Percentiles rank a stretch among this genome's conserved stretches.
Evolutionary conservation across 2,888 invertebrate species (phyloP).

Genomic region (Hydraecia micacea): DNA sequence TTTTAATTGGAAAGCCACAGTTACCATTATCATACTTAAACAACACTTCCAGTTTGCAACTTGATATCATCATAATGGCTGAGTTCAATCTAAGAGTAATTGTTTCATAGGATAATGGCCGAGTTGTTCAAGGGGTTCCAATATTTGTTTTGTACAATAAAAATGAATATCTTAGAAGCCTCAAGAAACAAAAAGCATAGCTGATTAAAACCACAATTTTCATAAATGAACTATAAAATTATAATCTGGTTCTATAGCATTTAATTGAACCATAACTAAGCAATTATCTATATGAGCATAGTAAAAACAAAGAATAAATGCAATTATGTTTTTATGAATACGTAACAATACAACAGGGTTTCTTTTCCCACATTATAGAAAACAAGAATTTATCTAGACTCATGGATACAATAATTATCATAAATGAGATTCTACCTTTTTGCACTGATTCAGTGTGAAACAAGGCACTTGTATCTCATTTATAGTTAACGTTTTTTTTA

Average conservation of each 20-base stretch:
- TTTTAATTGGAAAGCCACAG: not conserved
- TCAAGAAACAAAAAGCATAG: conserved; percentile 2
- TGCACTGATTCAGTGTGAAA: conserved; percentile 39
- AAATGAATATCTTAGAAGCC: not conserved
- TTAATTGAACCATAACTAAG: conserved; percentile 19
- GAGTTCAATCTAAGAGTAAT: not conserved
- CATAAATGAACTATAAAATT: not conserved
- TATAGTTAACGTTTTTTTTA: not conserved
- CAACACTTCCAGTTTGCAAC: not conserved
- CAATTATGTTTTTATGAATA: conserved; percentile 32
- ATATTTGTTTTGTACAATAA: not conserved
- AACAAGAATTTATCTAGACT: conserved; percentile 45
- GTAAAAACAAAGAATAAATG: conserved; percentile 35
- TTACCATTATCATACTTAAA: not conserved
- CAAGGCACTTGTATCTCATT: conserved; percentile 4
- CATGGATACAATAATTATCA: conserved; percentile 52
- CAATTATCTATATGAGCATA: conserved; percentile 22
- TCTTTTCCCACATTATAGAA: conserved; percentile 76
- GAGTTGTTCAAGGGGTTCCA: not conserved
- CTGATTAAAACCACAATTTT: not conserved
- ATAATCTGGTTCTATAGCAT: conserved; percentile 3
- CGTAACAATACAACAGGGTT: conserved; percentile 68
- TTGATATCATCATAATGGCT: not conserved
- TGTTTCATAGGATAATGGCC: not conserved
- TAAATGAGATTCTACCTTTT: conserved; percentile 48